Base-by-base conservation (phyloP, 2,888 invertebrate species). In the Antheraea yamamai region DNA sequence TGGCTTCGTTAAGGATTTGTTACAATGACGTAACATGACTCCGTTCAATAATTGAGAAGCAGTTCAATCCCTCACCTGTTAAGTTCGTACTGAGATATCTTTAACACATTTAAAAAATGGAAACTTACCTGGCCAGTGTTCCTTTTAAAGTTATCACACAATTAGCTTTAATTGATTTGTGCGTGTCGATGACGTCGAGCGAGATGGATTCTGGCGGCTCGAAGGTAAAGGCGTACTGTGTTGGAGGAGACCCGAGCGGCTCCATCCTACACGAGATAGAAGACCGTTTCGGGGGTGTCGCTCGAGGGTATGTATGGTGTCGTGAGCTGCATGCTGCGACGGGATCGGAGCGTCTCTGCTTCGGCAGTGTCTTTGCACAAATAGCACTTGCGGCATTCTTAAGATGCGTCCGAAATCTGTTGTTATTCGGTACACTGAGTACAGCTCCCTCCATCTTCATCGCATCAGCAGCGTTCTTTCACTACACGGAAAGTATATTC, bases 381-480 rank as follows among this genome's bases (percentile, higher is more conserved):
- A 95, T 82, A 51, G 93, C 93, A 82, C 91, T 93, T 3, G 94
- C 94, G 75, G 94, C 94, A 91, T 93, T 94, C 86, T 95, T 94
- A 81, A 94, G 81, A 82, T 93, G 94, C 73, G 90, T 89, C 77
- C 92, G 86, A 81, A 95, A 93, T 88, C 93, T 91, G 83, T 88
- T 87, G 81, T 91, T 93, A 81, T 90, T 93, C 76, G 94, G 91
- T 84, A 95, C 92, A 88, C 95, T 93, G 83, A 95, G 84, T 79
- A 94, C 90, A 82, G 95, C 95, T 87, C 95, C 93, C 86, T 95
- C 95, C 95, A 95, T 95, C 74, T 75, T 84, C 82, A 84, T 84
- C 78, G 79, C 83, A 76, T 79, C 79, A 55, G 23, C 61, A 58
- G 77, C 80, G 72, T 77, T 74, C 74, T 77, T 74, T 78, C 84